phyloP scores from a whole-genome alignment of 2,888 invertebrate species.

The Oscheius sp. region DNA sequence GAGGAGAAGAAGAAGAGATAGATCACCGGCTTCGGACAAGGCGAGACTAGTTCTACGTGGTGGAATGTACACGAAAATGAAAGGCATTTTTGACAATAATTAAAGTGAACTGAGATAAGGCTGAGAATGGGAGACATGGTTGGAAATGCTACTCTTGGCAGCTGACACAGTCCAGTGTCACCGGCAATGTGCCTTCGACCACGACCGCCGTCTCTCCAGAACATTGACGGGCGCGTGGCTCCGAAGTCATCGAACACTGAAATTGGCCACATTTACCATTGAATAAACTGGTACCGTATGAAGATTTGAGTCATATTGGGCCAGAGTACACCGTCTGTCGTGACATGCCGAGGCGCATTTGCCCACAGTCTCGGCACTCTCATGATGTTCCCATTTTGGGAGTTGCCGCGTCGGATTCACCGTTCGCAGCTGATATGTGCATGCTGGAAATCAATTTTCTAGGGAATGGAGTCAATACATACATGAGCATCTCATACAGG shows the following conservation, averaged over 20 bases:
- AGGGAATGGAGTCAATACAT: constrained; percentile 16
- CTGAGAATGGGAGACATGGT: constrained; percentile 6
- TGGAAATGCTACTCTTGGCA: constrained; percentile 47
- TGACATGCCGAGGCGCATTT: constrained; percentile 68
- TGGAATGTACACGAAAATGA: constrained; percentile 25
- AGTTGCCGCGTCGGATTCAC: constrained; percentile 56
- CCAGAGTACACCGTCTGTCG: constrained; percentile 62
- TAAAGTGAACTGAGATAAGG: constrained; percentile 29
- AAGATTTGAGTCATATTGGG: constrained; percentile 66
- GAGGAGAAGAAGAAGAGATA: background rate
- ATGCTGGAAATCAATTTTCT: constrained; percentile 49
- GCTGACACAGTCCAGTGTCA: constrained; percentile 68
- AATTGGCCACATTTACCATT: constrained; percentile 8
- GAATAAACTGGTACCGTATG: constrained; percentile 46
- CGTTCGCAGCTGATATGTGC: constrained; percentile 65
- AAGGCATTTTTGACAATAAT: constrained; percentile 22
- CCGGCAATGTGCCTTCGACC: constrained; percentile 64
- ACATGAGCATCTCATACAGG: constrained; percentile 71
- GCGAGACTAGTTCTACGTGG: constrained; percentile 7
- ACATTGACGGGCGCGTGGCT: constrained; percentile 47
- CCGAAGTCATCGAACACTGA: constrained; percentile 66
- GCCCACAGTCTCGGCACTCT: constrained; percentile 59
- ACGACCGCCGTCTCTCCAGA: constrained; percentile 63
- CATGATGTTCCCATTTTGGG: constrained; percentile 58
- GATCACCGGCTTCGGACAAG: constrained; percentile 25